Percentiles rank a stretch among this genome's conserved stretches.
phyloP scores from a whole-genome alignment of 2,888 invertebrate genomes.

The Blastobasis lacticolella region DNA sequence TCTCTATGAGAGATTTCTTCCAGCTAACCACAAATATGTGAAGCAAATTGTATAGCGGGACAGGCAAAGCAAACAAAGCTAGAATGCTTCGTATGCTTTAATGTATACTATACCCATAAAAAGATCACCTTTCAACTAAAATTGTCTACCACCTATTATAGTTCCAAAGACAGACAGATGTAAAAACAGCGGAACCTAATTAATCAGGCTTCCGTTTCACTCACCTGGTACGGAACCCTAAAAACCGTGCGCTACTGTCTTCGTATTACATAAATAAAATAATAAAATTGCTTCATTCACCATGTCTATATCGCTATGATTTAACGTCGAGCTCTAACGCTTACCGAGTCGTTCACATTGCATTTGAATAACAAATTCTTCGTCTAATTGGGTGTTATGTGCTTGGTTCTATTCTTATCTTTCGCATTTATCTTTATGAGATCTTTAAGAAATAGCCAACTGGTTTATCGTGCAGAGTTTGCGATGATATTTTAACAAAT shows the following conservation, averaged over 20 bases:
- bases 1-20: too few species aligned
- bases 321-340: constrained; percentile 19
- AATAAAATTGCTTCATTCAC: not conserved
- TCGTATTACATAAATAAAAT: not conserved
- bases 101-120: too few species aligned
- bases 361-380: constrained; percentile 42
- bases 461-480: constrained; percentile 17
- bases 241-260: too few species aligned
- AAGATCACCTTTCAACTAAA: too few species aligned
- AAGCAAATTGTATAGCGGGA: too few species aligned
- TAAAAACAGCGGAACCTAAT: too few species aligned
- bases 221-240: not conserved
- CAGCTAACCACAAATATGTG: too few species aligned
- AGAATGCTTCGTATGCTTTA: too few species aligned
- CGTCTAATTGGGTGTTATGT: constrained; percentile 53
- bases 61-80: too few species aligned
- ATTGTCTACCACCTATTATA: too few species aligned
- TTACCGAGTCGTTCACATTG: constrained; percentile 33
- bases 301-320: constrained; percentile 16
- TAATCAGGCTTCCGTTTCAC: not conserved
- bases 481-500: not conserved
- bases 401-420: constrained; percentile 38
- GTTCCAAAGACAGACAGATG: too few species aligned
- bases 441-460: constrained; percentile 15
- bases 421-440: constrained; percentile 39